Percentiles rank a stretch among this genome's conserved stretches.
These are phyloP conservation scores for Nebria brevicollis DNA, from an alignment of 2,888 invertebrate species.

Conservation along the genomic window DNA sequence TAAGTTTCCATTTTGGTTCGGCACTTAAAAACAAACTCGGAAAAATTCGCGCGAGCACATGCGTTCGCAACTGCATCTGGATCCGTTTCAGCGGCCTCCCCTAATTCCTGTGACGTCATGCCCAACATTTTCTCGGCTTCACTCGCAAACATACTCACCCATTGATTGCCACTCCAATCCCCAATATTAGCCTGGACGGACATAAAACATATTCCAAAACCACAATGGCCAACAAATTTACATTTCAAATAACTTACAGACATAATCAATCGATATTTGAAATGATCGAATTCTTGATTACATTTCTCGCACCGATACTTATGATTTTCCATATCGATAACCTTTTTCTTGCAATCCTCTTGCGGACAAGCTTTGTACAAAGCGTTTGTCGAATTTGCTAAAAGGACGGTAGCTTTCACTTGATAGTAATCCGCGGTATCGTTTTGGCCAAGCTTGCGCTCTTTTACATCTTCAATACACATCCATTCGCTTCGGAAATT, in stretches of 20 bases:
- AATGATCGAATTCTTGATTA: constrained; percentile 82
- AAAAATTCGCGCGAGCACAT: constrained; percentile 81
- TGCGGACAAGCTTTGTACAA: constrained; percentile 93
- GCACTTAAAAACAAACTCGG: constrained; percentile 82
- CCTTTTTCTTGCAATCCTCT: constrained; percentile 93
- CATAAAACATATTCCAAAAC: constrained; percentile 67
- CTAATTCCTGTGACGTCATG: constrained; percentile 78
- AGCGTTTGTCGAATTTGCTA: constrained; percentile 83
- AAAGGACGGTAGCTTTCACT: constrained; percentile 79
- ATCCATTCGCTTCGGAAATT: constrained; percentile 71
- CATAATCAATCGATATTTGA: constrained; percentile 85
- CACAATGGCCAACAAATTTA: constrained; percentile 20
- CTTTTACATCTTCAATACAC: constrained; percentile 79
- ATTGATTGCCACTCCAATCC: constrained; percentile 88
- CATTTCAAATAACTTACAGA: constrained; percentile 69
- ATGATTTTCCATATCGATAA: constrained; percentile 88
- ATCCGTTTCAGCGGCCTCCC: constrained; percentile 76
- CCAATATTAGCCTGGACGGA: constrained; percentile 71
- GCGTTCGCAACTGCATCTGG: constrained; percentile 73
- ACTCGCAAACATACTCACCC: constrained; percentile 91
- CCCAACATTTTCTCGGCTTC: constrained; percentile 82
- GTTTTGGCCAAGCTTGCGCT: constrained; percentile 74
- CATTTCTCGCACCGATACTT: constrained; percentile 96
- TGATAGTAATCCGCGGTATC: constrained; percentile 87
- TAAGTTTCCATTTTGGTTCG: constrained; percentile 91